Base-by-base conservation (phyloP, 2,888 invertebrate species). In the Tachina lurida region DNA sequence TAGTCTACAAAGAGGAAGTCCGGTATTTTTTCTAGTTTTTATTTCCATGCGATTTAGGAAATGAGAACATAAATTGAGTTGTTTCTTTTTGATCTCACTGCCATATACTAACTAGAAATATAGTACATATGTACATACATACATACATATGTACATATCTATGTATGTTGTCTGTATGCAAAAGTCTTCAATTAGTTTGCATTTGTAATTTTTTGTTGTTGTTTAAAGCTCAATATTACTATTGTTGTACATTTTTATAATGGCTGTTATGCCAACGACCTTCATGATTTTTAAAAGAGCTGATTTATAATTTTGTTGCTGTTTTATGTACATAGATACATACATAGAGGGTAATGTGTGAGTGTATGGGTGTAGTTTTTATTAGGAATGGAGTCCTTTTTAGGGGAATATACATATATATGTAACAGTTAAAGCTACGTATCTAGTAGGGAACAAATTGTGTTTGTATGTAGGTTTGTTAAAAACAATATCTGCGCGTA, bases 241-340 rank as follows among this genome's bases (percentile, higher is more conserved):
- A 68, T 86, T 79, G 49, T 83, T 54, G 70, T 83, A 82, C 9
- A 12, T 31, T 17, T 70, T 68, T 83, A 79, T 88, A 87, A 87
- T 87, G 73, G 89, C 88, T 90, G 90, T 90, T 90, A 90, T 91
- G 91, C 90, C 91, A 91, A 91, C 91, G 91, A 91, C 91, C 91
- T 91, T 91, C 91, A 91, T 90, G 89, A 90, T 89, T 90, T 91
- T 90, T 89, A 87, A 89, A 89, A 89, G 89, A 90, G 88, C 62
- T 82, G 74, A 41, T 70, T 77, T 84, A 7, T 74, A 63, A 15
- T 84, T 52, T 84, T 76, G 49, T 65, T 84, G 60, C 45, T 74
- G 56, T 67, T 68, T 75, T 22, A 22, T 54, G 39, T 31, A 31
- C 31, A 31, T 4, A 3, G 22, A 3, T 2, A 22, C 3, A 15